A percentile compares a stretch with the other conserved stretches of the same genome.
phyloP scores from a whole-genome alignment of 1,140 invertebrate genomes.

The Holcopasites calliopsidis region DNA sequence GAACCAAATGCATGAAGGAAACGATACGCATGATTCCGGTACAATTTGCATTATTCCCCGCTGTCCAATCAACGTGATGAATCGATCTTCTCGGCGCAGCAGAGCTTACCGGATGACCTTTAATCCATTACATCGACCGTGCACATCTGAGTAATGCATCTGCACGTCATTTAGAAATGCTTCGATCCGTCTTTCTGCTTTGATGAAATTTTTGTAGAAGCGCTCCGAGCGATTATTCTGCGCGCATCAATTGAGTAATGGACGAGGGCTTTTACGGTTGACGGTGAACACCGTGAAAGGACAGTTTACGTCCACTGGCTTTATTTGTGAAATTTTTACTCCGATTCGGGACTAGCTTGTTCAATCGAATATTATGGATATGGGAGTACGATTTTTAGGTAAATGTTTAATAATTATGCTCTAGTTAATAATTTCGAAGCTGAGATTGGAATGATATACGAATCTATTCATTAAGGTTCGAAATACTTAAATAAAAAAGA shows the following conservation, averaged over 20 bases:
- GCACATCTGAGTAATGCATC: neutral
- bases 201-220: neutral
- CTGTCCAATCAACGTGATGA: slow-evolving; percentile 34
- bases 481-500: too few species aligned
- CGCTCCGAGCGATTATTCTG: neutral
- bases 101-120: slow-evolving; percentile 18
- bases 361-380: too few species aligned
- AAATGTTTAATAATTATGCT: too few species aligned
- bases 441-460: too few species aligned
- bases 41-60: slow-evolving; percentile 29
- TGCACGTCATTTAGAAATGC: slow-evolving; percentile 14
- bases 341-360: neutral
- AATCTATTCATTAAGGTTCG: too few species aligned
- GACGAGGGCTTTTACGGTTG: neutral
- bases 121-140: slow-evolving; percentile 29
- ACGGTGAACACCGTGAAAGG: neutral
- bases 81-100: slow-evolving; percentile 42
- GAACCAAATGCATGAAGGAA: neutral
- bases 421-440: too few species aligned
- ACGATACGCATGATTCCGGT: slow-evolving; percentile 16
- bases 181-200: slow-evolving; percentile 5
- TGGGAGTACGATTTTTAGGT: too few species aligned
- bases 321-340: neutral
- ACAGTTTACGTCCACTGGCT: neutral
- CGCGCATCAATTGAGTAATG: neutral